Evolutionary conservation across 2,888 invertebrate genomes (phyloP).

Genomic region (Chouioia cunea): DNA sequence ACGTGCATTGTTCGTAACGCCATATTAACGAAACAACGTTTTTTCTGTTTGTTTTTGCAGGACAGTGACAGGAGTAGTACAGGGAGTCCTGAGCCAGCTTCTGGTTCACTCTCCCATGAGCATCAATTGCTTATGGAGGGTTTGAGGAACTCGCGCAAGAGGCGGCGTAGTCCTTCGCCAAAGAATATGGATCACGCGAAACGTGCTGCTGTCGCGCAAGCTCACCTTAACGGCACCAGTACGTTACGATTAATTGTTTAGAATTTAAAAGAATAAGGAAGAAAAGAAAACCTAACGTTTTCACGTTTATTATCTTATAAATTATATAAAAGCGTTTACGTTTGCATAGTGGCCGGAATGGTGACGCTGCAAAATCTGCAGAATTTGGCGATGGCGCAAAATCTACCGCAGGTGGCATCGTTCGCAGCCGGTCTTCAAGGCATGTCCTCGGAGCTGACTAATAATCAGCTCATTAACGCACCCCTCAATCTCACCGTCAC

Average conservation of each 20-base stretch:
- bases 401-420: conserved; percentile 74
- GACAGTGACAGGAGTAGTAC: conserved; percentile 67
- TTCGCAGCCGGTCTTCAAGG: conserved; percentile 76
- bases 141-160: conserved; percentile 62
- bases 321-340: neutral
- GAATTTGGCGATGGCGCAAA: conserved; percentile 82
- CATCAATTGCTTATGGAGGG: conserved; percentile 65
- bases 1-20: too few relatives aligned
- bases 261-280: too few relatives aligned
- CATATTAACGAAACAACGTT: too few relatives aligned
- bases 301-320: neutral
- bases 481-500: conserved; percentile 87
- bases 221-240: conserved; percentile 78
- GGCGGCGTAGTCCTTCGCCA: conserved; percentile 63
- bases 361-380: conserved; percentile 83
- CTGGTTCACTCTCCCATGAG: conserved; percentile 62
- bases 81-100: conserved; percentile 65
- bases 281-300: too few relatives aligned
- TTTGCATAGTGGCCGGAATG: conserved; percentile 78
- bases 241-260: conserved; percentile 64
- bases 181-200: conserved; percentile 69
- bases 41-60: conserved; percentile 49
- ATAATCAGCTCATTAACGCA: conserved; percentile 79
- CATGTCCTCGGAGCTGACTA: conserved; percentile 71
- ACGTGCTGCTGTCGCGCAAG: conserved; percentile 71